These are phyloP conservation scores for Cyanoramphus novaezelandiae DNA, from an alignment of 2,113 vertebrate genomes.

Conservation along the genomic window DNA sequence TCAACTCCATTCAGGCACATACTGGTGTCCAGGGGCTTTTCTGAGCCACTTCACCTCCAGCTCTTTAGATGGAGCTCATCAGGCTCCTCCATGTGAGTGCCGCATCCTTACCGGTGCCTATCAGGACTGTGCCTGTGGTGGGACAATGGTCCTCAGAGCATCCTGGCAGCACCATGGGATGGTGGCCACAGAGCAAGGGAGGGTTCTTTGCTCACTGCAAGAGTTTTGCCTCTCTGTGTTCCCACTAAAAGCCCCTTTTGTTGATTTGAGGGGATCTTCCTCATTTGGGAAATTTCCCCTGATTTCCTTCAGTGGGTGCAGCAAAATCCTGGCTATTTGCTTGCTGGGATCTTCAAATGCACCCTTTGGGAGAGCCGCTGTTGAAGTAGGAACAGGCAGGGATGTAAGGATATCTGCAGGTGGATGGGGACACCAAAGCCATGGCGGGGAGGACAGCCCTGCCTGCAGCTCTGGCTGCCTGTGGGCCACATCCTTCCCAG, in stretches of 20 bases:
- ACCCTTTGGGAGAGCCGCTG: not conserved
- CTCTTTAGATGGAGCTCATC: not conserved
- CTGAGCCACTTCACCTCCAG: not conserved
- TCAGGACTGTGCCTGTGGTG: not conserved
- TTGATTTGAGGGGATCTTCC: not conserved
- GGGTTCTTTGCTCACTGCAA: not conserved
- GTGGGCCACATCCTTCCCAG: not conserved
- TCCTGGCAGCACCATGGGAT: rapidly evolving
- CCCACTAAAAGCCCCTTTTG: not conserved
- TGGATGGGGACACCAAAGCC: rapidly evolving
- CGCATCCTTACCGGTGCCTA: not conserved
- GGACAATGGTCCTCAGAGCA: not conserved
- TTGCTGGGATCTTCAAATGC: not conserved
- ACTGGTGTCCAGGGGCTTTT: rapidly evolving
- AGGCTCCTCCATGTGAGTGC: not conserved
- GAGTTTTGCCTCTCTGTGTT: rapidly evolving
- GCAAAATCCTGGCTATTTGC: not conserved
- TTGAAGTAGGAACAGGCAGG: not conserved
- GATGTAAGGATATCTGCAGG: not conserved
- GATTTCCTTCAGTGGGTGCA: not conserved
- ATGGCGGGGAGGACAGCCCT: not conserved
- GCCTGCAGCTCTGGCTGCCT: not conserved
- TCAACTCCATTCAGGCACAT: rapidly evolving
- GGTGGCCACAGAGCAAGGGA: not conserved
- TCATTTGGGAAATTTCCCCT: not conserved